Conservation (phyloP, 2,797 vertebrate species). For the Carcharodon carcharias region DNA sequence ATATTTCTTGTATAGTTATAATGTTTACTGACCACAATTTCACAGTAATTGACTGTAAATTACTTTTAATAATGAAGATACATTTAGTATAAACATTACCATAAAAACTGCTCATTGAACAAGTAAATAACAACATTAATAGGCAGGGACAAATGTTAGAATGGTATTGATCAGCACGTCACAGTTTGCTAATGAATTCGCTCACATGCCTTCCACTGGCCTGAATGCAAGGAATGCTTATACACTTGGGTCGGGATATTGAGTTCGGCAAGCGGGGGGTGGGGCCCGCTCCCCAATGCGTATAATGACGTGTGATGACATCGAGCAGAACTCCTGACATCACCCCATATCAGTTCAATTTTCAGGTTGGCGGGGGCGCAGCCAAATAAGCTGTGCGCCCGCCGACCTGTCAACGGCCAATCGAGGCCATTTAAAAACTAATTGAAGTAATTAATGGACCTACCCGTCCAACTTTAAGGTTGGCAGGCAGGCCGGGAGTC, state of each 20-base stretch:
- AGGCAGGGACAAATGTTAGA: not conserved
- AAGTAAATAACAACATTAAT: not conserved
- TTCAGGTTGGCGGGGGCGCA: too few relatives aligned
- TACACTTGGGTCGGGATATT: not conserved
- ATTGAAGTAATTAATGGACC: too few relatives aligned
- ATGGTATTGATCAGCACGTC: not conserved
- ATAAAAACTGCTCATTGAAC: not conserved
- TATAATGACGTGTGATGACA: too few relatives aligned
- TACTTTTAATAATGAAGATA: not conserved
- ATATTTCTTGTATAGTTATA: not conserved
- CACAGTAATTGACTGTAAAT: not conserved
- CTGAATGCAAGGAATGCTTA: not conserved
- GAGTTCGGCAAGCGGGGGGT: too few relatives aligned
- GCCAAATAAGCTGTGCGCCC: too few relatives aligned
- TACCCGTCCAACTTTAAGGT: too few relatives aligned
- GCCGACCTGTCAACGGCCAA: too few relatives aligned
- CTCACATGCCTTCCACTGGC: not conserved
- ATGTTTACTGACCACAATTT: not conserved
- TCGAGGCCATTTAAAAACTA: too few relatives aligned
- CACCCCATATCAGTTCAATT: too few relatives aligned
- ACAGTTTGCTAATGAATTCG: not conserved
- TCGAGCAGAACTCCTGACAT: too few relatives aligned
- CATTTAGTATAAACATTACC: not conserved
- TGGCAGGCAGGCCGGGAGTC: too few relatives aligned
- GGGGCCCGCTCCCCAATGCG: too few relatives aligned